Evolutionary conservation across 2,797 vertebrate species (phyloP), one percentile per base, ranked within the genome.

Genomic region (Spea hammondii): DNA sequence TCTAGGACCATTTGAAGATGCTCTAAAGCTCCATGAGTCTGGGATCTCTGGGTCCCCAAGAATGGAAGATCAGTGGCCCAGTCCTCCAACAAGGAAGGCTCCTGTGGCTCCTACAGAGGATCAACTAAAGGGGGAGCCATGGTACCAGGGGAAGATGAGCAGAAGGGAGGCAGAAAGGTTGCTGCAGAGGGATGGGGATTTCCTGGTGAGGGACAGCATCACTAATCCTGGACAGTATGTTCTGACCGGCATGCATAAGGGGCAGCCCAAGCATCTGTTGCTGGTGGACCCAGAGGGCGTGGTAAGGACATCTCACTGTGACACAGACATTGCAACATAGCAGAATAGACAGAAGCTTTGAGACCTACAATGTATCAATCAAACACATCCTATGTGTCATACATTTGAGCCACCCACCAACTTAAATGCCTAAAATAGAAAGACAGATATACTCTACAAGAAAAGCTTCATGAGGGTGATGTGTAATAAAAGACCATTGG

Each of bases 101-200:
- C 97, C 96, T 0, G 74, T 98, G 0, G 97, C 96, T 46, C 96
- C 96, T n/a, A 98, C 96, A 0, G 97, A 98, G 86, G 97, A 98
- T 78, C 96, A 98, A 87, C 92, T 99, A 4, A 88, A 93, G 46
- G 85, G 87, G 79, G 97, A 99, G 86, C 87, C 93, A 2, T 99
- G 97, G 97, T 99, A 99, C 88, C 97, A 99, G 0, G 97, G 97
- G 5, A 94, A 92, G 80, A 97, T 98, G 96, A 98, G 95, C 88
- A 92, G 97, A 0, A 83, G 94, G 32, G 96, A 98, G 0, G 97
- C 97, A 0, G 97, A 99, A 89, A 95, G 90, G 77, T 88, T 98
- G 75, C 89, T 99, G 76, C 92, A 93, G 55, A 86, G 85, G 0
- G 97, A 98, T 0, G 97, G 97, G 13, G 97, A 98, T 83, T 99